phyloP scores from a whole-genome alignment of 2,797 vertebrate species.

The Momotus momota region DNA sequence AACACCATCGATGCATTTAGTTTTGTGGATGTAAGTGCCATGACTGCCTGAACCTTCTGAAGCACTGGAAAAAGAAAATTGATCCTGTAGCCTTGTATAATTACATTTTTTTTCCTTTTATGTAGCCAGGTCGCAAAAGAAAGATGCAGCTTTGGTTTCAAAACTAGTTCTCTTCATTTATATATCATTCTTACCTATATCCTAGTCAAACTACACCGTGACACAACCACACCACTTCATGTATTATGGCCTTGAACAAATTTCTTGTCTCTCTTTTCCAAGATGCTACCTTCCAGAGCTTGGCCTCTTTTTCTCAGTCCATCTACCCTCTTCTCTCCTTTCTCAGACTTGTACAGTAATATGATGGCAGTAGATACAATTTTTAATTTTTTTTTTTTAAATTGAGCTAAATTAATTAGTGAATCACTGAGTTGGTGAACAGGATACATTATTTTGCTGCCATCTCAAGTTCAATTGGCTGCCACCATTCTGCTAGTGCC shows the following conservation, averaged over 20 bases:
- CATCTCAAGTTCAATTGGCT: conserved; percentile 20
- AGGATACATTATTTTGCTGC: background rate
- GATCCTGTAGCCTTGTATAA: background rate
- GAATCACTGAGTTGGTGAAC: background rate
- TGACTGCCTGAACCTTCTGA: background rate
- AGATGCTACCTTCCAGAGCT: background rate
- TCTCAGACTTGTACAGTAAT: background rate
- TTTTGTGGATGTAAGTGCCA: background rate
- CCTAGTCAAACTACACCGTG: fast-evolving
- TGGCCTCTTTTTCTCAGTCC: background rate
- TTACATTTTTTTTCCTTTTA: background rate
- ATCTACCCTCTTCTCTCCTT: background rate
- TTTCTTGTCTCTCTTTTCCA: background rate
- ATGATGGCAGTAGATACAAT: background rate
- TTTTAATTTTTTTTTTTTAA: background rate
- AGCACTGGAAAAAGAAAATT: background rate
- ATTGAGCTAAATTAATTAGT: conserved; percentile 10
- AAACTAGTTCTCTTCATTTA: background rate
- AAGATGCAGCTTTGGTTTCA: background rate
- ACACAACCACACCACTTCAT: background rate
- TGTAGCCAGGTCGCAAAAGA: background rate
- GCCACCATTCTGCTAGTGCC: background rate
- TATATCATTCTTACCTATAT: background rate
- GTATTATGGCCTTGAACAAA: background rate
- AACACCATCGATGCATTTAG: background rate